Evolutionary conservation across 2,888 invertebrate species (phyloP).

Genomic region (Leucophenga maculata): DNA sequence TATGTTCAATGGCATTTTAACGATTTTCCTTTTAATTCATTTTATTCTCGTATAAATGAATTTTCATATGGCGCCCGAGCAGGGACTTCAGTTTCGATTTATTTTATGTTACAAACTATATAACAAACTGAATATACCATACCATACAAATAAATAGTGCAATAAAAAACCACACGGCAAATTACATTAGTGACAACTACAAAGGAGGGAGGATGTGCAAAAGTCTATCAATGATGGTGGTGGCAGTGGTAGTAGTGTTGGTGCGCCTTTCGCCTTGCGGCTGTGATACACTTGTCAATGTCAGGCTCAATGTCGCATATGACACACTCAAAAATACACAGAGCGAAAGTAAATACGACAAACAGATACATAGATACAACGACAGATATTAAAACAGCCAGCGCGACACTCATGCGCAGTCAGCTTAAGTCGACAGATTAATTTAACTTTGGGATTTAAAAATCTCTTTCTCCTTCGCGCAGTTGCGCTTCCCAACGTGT

Average conservation of each 20-base stretch:
- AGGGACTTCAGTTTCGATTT: no score
- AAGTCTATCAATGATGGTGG: conserved; percentile 22
- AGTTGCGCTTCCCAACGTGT: conserved; percentile 43
- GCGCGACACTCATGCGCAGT: conserved; percentile 21
- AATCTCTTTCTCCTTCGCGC: conserved; percentile 20
- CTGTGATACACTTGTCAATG: conserved; percentile 57
- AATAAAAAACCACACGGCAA: neutral
- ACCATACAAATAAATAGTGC: neutral
- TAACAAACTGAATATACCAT: neutral
- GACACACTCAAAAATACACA: conserved; percentile 17
- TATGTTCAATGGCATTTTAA: no score
- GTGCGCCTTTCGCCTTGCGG: conserved; percentile 10
- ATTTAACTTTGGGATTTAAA: conserved; percentile 55
- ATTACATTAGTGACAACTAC: neutral
- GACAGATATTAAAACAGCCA: no score
- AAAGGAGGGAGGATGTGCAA: neutral
- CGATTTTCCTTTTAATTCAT: no score
- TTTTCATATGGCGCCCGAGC: no score
- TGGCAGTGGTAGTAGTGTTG: conserved; percentile 35
- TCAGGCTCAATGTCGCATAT: conserved; percentile 58
- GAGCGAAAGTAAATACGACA: neutral
- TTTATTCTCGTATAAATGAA: no score
- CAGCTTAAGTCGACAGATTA: conserved; percentile 63
- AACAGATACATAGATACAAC: neutral
- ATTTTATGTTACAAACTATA: no score